phyloP scores from a whole-genome alignment of 2,113 vertebrate species.

The Conger conger region DNA sequence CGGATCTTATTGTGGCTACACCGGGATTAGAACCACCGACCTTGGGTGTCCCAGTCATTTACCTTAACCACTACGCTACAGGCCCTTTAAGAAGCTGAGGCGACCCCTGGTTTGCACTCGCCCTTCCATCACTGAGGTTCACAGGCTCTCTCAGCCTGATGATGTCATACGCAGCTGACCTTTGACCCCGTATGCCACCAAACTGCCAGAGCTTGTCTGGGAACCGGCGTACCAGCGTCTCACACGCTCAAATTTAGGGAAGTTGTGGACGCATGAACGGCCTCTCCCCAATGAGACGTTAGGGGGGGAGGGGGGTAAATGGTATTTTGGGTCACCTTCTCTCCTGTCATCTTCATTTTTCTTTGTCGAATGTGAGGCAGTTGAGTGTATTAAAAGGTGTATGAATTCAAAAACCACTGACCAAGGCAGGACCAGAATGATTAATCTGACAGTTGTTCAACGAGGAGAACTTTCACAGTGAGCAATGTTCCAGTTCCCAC shows the following conservation, averaged over 20 bases:
- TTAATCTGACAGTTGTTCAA: too few species aligned
- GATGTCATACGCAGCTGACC: constrained; percentile 28
- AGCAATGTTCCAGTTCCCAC: too few species aligned
- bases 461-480: too few species aligned
- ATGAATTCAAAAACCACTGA: too few species aligned
- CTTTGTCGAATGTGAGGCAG: neutral
- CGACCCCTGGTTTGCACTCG: neutral
- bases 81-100: neutral
- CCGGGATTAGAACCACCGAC: too few species aligned
- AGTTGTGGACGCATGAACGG: neutral
- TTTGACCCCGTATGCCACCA: constrained; percentile 18
- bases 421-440: too few species aligned
- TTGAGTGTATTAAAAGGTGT: too few species aligned
- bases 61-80: too few species aligned
- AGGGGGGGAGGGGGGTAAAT: neutral
- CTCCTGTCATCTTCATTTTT: neutral
- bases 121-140: neutral
- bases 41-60: too few species aligned
- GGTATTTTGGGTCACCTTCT: neutral
- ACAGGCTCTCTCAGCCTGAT: neutral
- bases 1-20: too few species aligned
- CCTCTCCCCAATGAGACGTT: neutral
- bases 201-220: constrained; percentile 32
- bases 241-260: constrained; percentile 29
- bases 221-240: constrained; percentile 35